Percentiles rank a stretch among this genome's conserved stretches.
These are phyloP conservation scores for Caenorhabditis macrosperma DNA, from an alignment of 2,888 invertebrate genomes.

Conservation along the genomic window DNA sequence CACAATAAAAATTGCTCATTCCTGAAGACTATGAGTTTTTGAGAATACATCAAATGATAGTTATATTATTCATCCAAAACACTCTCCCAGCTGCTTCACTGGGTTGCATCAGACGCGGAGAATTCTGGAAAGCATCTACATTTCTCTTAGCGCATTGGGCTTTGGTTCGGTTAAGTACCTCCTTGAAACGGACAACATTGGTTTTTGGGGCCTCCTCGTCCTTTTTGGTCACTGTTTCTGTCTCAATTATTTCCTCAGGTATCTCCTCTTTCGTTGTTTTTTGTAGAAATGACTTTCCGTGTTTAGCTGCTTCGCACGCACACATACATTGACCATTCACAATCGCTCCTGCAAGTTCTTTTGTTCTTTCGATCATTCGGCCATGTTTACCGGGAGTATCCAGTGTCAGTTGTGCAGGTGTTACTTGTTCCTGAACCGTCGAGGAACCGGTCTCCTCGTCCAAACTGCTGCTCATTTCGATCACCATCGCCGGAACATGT, in stretches of 20 bases:
- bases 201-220: slow-evolving; percentile 53
- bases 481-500: slow-evolving; percentile 49
- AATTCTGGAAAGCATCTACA: slow-evolving; percentile 64
- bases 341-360: slow-evolving; percentile 62
- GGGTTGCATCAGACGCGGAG: slow-evolving; percentile 68
- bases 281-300: not conserved
- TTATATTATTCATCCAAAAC: slow-evolving; percentile 61
- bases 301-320: slow-evolving; percentile 62
- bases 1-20: not conserved
- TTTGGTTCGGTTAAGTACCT: slow-evolving; percentile 28
- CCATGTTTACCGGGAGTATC: slow-evolving; percentile 57
- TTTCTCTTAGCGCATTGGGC: not conserved
- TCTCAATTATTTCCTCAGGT: slow-evolving; percentile 18
- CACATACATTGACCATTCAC: slow-evolving; percentile 78
- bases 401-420: slow-evolving; percentile 42
- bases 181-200: slow-evolving; percentile 29
- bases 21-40: not conserved
- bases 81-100: slow-evolving; percentile 59
- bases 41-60: slow-evolving; percentile 35
- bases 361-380: slow-evolving; percentile 16
- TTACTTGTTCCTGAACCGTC: slow-evolving; percentile 51
- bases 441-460: slow-evolving; percentile 30
- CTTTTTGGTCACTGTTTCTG: slow-evolving; percentile 22
- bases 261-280: slow-evolving; percentile 4
- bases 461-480: slow-evolving; percentile 61